Conservation (phyloP, 2,888 invertebrate species). For the Cybosia mesomella region DNA sequence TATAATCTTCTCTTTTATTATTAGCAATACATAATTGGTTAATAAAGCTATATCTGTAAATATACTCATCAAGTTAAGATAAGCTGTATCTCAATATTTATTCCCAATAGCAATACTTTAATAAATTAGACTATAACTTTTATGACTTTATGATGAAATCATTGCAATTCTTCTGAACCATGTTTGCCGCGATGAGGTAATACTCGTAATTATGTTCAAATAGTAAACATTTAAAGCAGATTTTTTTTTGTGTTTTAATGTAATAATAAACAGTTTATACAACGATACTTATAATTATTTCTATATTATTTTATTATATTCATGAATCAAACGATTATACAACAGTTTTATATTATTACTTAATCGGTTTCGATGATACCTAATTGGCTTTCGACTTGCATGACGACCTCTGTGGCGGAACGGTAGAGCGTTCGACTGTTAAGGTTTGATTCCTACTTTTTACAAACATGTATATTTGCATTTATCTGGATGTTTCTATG, state of each 20-base stretch:
- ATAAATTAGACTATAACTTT: not conserved
- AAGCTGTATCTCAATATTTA: not conserved
- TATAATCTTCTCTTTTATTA: too few species aligned
- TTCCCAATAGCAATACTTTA: not conserved
- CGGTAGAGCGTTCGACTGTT: too few species aligned
- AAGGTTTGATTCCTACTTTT: too few species aligned
- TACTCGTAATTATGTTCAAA: not conserved
- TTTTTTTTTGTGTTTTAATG: not conserved
- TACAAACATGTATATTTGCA: too few species aligned
- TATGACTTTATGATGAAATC: not conserved
- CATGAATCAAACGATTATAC: not conserved
- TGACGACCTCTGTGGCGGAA: too few species aligned
- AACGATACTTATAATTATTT: too few species aligned
- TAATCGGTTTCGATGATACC: not conserved
- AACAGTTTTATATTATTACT: not conserved
- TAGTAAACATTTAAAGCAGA: not conserved
- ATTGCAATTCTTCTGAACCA: not conserved
- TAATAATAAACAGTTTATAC: not conserved
- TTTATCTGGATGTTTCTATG: too few species aligned
- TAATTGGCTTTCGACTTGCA: not conserved
- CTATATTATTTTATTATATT: too few species aligned
- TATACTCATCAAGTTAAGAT: not conserved
- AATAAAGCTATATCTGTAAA: not conserved
- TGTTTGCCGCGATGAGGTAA: not conserved
- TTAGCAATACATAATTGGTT: too few species aligned